Base-by-base conservation (phyloP, 2,888 invertebrate species). In the Dicranocentrus wangi region DNA sequence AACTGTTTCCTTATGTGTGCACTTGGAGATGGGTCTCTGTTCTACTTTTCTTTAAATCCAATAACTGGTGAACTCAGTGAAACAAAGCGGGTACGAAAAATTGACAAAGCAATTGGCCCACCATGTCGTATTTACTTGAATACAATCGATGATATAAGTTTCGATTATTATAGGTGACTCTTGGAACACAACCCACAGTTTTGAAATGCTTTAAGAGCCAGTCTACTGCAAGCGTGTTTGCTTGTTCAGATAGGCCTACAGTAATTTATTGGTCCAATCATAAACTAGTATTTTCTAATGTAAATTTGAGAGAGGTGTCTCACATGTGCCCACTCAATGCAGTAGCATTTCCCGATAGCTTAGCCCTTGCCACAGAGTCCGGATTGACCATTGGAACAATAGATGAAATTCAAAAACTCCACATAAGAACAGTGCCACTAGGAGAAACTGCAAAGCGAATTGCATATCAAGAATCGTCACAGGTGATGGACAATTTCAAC, bases 251-350 rank as follows among this genome's bases (percentile, higher is more conserved):
- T 89, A 92, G 99, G 66, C 99, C 99, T 0, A 98, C 99, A 0
- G 99, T 99, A 15, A 98, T 99, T 86, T 99, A 99, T 90, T 98
- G 98, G 3, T 97, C 97, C n/a, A 98, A 98, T 90, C 97, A 98
- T 89, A 98, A 98, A 89, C 91, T 98, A 39, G 98, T 98, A 1
- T 98, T 98, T 90, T 98, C 98, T n/a, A 99, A 98, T 89, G 98
- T 98, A 1, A 98, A 96, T 88, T 91, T 96, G 70, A 95, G 95
- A 87, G 96, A 96, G 89, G 96, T 99, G 0, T 65, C 96, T 87
- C 97, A 98, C 88, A 99, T 99, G 97, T 99, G 99, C 89, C 96
- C 97, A 0, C 90, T 99, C 21, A 97, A 99, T 89, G 95, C 99
- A 0, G 94, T 95, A 87, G 95, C 96, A 0, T 99, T 98, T 89